A percentile compares a stretch with the other conserved stretches of the same genome.
Evolutionary conservation across 2,797 vertebrate species (phyloP).

Genomic region (Carduelis carduelis): DNA sequence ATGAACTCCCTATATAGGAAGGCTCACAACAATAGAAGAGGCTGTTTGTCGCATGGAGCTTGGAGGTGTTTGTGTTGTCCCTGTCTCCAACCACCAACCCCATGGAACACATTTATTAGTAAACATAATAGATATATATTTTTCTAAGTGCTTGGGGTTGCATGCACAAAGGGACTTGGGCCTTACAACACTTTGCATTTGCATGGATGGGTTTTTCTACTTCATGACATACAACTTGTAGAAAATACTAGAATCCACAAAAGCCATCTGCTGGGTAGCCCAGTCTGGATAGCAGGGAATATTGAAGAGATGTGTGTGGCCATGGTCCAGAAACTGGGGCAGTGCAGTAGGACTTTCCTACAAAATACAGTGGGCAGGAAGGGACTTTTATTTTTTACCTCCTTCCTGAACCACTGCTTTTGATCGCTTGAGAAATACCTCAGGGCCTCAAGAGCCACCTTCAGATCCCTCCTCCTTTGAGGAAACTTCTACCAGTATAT

Average conservation of each 20-base stretch:
- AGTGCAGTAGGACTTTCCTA: neutral
- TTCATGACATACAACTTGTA: neutral
- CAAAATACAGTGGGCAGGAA: neutral
- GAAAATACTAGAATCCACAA: neutral
- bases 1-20: neutral
- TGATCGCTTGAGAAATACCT: neutral
- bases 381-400: neutral
- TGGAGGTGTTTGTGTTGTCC: neutral
- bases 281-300: neutral
- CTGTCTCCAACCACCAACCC: neutral
- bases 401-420: neutral
- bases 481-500: neutral
- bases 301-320: neutral
- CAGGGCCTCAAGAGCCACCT: neutral
- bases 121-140: neutral
- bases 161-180: neutral
- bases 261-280: neutral
- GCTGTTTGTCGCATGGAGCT: neutral
- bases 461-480: neutral
- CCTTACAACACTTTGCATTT: neutral
- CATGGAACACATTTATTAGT: neutral
- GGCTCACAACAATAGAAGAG: neutral
- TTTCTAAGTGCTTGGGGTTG: neutral
- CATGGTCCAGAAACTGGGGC: neutral
- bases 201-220: neutral